phyloP scores from a whole-genome alignment of 2,888 invertebrate genomes.

The Thelaira solivaga region DNA sequence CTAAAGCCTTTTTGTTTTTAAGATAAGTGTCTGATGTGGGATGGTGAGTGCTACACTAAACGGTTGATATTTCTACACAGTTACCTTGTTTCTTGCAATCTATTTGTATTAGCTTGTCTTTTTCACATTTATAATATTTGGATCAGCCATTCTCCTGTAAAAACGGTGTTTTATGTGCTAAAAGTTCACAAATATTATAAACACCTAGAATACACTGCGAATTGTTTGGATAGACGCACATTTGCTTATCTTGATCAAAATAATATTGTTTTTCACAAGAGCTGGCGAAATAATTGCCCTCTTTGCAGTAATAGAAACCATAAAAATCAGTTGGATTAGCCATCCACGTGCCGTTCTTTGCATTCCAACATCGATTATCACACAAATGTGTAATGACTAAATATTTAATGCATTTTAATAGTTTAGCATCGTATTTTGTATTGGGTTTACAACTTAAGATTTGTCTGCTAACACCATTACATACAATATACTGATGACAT shows the following conservation, averaged over 20 bases:
- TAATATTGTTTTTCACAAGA: constrained; percentile 63
- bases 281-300: constrained; percentile 60
- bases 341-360: constrained; percentile 63
- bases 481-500: constrained; percentile 70
- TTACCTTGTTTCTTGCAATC: constrained; percentile 20
- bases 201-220: constrained; percentile 67
- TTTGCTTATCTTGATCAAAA: constrained; percentile 67
- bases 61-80: constrained; percentile 64
- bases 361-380: constrained; percentile 66
- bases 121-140: constrained; percentile 69
- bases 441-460: constrained; percentile 64
- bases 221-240: constrained; percentile 65
- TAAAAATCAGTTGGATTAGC: constrained; percentile 68
- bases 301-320: constrained; percentile 68
- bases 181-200: constrained; percentile 69
- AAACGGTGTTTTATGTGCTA: constrained; percentile 66
- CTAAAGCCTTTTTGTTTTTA: constrained; percentile 18
- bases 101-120: constrained; percentile 26
- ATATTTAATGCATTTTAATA: constrained; percentile 64
- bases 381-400: constrained; percentile 65
- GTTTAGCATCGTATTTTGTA: constrained; percentile 60
- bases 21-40: constrained; percentile 62
- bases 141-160: constrained; percentile 68
- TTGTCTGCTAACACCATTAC: constrained; percentile 60
- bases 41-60: constrained; percentile 68